Base-by-base conservation (phyloP, 2,888 invertebrate genomes). In the Meghimatium bilineatum region DNA sequence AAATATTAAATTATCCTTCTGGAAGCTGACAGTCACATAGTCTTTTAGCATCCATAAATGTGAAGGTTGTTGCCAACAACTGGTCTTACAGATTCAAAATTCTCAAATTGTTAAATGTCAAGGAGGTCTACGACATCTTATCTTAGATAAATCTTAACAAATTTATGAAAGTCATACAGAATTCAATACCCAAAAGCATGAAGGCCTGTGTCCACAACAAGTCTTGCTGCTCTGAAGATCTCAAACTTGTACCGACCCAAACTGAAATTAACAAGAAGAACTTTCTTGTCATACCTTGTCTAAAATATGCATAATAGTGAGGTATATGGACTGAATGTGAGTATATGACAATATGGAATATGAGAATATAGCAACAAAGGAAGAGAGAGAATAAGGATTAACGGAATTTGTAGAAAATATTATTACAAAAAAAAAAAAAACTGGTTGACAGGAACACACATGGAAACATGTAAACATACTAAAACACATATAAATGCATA, bases 191-290 rank as follows among this genome's bases (percentile, higher is more conserved):
- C 90, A 76, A 93, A 89, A 20, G 91, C 90, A 88, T 93, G 93
- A 38, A 93, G 89, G n/a, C 93, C 93, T 26, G 93, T 93, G 87
- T 93, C 93, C 10, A 93, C 92, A 34, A 93, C 93, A 17, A 93
- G 87, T n/a, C 93, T 88, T 82, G 90, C 90, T n/a, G 93, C 93
- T 71, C 93, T 89, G 78, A 92, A 88, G 56, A 92, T 90, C 86
- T 93, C 93, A 83, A 89, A 87, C 20, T 89, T 88, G 87, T 92
- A 91, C 63, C 91, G 88, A 6, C 93, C 92, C 86, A 90, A 89
- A 78, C 91, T 92, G 80, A 80, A 83, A 72, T 77, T n/a, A 66
- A 34, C 20, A 12, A 14, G 20, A 14, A 56, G 23, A 6, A 23
- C 56, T 14, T 10, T 14, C 56, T 56, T 3, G 20, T 56, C 17